Percentiles rank a stretch among this genome's conserved stretches.
Evolutionary conservation across 2,797 vertebrate genomes (phyloP).

Genomic region (Eupleurogrammus muticus): DNA sequence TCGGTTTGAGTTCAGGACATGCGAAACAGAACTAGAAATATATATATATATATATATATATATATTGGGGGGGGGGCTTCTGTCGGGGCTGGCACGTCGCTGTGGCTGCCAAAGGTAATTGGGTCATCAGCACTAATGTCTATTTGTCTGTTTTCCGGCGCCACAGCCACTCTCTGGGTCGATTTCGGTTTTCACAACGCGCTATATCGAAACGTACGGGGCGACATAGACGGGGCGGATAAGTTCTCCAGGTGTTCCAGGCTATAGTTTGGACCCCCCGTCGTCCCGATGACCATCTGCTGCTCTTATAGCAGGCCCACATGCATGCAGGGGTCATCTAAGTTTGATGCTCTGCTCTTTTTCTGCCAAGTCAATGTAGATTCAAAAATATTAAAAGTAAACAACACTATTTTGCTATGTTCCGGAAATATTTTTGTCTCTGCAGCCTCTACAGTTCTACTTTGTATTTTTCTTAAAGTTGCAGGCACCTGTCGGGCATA

Average conservation of each 20-base stretch:
- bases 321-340: background rate
- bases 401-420: background rate
- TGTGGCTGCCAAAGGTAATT: slow-evolving; percentile 68
- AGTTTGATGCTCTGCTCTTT: slow-evolving; percentile 14
- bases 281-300: slow-evolving; percentile 21
- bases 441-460: background rate
- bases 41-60: too few species aligned
- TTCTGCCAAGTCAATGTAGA: background rate
- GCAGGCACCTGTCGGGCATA: background rate
- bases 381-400: background rate
- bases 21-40: background rate
- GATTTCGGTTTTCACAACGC: slow-evolving; percentile 2
- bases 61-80: slow-evolving; percentile 49
- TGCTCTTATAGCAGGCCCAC: background rate
- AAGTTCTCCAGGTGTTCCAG: background rate
- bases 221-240: slow-evolving; percentile 5
- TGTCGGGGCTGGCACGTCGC: slow-evolving; percentile 45
- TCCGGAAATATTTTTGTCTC: background rate
- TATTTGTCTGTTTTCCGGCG: slow-evolving; percentile 56
- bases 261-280: slow-evolving; percentile 1
- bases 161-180: slow-evolving; percentile 23
- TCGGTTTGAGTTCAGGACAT: slow-evolving; percentile 17
- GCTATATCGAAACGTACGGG: background rate
- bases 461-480: background rate
- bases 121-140: slow-evolving; percentile 65